Percentiles rank a stretch among this genome's conserved stretches.
Conservation (phyloP, 2,888 invertebrate species). For the Rutpela maculata region DNA sequence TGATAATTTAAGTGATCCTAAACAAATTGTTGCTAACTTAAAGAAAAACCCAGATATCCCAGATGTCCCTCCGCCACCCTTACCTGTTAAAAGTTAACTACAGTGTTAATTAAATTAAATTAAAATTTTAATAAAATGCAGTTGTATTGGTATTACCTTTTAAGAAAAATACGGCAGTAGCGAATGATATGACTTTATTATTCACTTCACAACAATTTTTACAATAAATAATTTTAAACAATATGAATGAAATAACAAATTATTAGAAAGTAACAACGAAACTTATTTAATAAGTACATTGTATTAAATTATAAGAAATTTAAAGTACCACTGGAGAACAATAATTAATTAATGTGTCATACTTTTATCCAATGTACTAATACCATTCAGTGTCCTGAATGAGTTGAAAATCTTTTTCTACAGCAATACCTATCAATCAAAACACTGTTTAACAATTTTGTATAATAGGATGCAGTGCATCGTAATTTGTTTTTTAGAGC, state of each 20-base stretch:
- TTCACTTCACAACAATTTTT: background rate
- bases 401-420: background rate
- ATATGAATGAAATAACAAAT: background rate
- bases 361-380: background rate
- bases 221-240: background rate
- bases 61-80: constrained; percentile 63
- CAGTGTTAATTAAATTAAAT: constrained; percentile 3
- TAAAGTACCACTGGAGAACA: no score
- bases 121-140: background rate
- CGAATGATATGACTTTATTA: background rate
- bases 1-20: constrained; percentile 53
- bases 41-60: constrained; percentile 62
- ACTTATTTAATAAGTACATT: background rate
- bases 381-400: background rate
- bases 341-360: background rate
- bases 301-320: background rate
- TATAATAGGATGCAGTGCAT: background rate
- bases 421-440: background rate
- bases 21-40: constrained; percentile 61
- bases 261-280: background rate
- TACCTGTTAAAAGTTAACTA: constrained; percentile 55
- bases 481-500: background rate
- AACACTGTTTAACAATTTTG: background rate
- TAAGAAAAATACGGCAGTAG: background rate
- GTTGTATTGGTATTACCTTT: background rate